Conservation (phyloP, 2,113 vertebrate genomes). For the Nyctereutes procyonoides region DNA sequence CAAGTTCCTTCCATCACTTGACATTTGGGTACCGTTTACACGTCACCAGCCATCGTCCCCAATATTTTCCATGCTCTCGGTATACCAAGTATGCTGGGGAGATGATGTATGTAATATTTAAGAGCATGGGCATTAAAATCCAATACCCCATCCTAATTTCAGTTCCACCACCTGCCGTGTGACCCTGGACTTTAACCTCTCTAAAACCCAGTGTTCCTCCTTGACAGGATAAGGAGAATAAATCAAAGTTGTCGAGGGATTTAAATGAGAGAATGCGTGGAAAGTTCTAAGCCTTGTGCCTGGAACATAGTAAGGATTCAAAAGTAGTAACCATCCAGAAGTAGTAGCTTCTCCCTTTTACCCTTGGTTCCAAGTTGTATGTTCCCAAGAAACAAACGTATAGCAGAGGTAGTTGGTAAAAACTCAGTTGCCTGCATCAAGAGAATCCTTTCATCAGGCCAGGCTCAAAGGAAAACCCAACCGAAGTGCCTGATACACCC, state of each 20-base stretch:
- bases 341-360: not conserved
- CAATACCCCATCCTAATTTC: not conserved
- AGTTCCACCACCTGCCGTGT: not conserved
- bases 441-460: constrained; percentile 50
- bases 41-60: not conserved
- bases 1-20: not conserved
- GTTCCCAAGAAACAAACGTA: constrained; percentile 8
- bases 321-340: not conserved
- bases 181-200: constrained; percentile 9
- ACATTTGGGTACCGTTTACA: not conserved
- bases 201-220: not conserved
- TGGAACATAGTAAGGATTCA: not conserved
- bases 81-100: not conserved
- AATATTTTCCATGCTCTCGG: not conserved
- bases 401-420: not conserved
- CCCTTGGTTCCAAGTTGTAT: not conserved
- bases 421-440: constrained; percentile 13
- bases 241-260: not conserved
- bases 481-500: not conserved
- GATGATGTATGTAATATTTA: not conserved
- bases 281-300: constrained; percentile 6
- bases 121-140: not conserved
- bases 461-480: not conserved
- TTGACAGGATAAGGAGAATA: not conserved
- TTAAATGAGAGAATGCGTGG: constrained; percentile 4